Evolutionary conservation across 1,140 invertebrate species (phyloP).

Genomic region (Drosophila pachea): DNA sequence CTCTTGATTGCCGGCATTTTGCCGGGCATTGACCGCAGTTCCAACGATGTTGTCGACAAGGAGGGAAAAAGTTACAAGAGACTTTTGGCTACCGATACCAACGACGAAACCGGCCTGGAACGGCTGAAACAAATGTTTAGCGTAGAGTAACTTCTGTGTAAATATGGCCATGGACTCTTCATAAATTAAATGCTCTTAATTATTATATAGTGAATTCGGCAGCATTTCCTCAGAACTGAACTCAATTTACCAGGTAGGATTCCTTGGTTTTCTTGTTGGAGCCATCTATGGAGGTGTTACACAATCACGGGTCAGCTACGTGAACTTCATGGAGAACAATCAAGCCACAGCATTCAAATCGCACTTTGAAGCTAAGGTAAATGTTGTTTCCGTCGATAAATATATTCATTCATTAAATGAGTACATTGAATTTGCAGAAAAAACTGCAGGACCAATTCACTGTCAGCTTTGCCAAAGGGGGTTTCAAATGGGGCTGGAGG

Average conservation of each 20-base stretch:
- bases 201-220: slow-evolving; percentile 81
- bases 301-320: slow-evolving; percentile 81
- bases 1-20: slow-evolving; percentile 58
- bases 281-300: slow-evolving; percentile 83
- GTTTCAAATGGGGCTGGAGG: slow-evolving; percentile 83
- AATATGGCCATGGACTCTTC: not conserved
- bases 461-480: slow-evolving; percentile 84
- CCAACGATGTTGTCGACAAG: slow-evolving; percentile 54
- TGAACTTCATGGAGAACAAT: slow-evolving; percentile 87
- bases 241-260: slow-evolving; percentile 81
- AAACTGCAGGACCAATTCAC: slow-evolving; percentile 84
- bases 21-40: slow-evolving; percentile 38
- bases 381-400: not conserved
- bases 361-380: slow-evolving; percentile 85
- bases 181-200: slow-evolving; percentile 46
- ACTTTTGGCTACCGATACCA: slow-evolving; percentile 40
- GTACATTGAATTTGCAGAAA: slow-evolving; percentile 79
- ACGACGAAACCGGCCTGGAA: slow-evolving; percentile 78
- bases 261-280: slow-evolving; percentile 81
- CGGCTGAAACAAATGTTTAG: slow-evolving; percentile 80
- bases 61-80: slow-evolving; percentile 71
- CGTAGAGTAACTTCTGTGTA: slow-evolving; percentile 75
- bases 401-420: not conserved
- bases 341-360: slow-evolving; percentile 84
- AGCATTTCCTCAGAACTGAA: slow-evolving; percentile 82